Conservation (phyloP, 2,113 vertebrate genomes). For the Lampris megalopsis region DNA sequence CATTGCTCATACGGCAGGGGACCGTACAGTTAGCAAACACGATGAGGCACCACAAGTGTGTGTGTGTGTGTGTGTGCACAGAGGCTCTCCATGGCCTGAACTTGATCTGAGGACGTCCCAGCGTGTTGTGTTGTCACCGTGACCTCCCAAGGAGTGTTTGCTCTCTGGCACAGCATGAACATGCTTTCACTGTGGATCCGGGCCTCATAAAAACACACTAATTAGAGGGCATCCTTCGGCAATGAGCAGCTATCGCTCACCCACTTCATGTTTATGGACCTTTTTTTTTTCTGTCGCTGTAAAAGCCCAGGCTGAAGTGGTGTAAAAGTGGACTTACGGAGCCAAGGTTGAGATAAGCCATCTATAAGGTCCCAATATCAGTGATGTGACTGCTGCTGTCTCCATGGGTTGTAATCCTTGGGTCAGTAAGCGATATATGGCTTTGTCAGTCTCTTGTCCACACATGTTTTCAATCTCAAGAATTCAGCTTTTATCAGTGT, state of each 20-base stretch:
- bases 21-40: constrained; percentile 28
- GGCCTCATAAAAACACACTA: constrained; percentile 69
- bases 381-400: constrained; percentile 42
- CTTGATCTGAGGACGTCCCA: constrained; percentile 52
- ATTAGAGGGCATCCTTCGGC: constrained; percentile 74
- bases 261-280: constrained; percentile 71
- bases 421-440: constrained; percentile 30
- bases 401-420: constrained; percentile 66
- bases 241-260: constrained; percentile 71
- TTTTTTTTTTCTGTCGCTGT: constrained; percentile 60
- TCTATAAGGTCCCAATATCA: constrained; percentile 62
- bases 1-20: constrained; percentile 41
- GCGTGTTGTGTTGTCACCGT: constrained; percentile 24
- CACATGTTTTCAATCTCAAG: constrained; percentile 33
- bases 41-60: constrained; percentile 9
- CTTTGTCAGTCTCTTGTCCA: constrained; percentile 43
- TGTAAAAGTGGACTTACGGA: constrained; percentile 50
- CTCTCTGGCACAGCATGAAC: constrained; percentile 45
- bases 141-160: constrained; percentile 73
- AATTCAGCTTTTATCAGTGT: constrained; percentile 15
- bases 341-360: constrained; percentile 66
- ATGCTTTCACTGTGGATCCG: constrained; percentile 71
- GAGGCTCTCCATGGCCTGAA: constrained; percentile 44
- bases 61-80: not conserved
- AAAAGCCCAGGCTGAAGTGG: constrained; percentile 51